Evolutionary conservation across 2,888 invertebrate species (phyloP).

Genomic region (Drosophila emarginata): DNA sequence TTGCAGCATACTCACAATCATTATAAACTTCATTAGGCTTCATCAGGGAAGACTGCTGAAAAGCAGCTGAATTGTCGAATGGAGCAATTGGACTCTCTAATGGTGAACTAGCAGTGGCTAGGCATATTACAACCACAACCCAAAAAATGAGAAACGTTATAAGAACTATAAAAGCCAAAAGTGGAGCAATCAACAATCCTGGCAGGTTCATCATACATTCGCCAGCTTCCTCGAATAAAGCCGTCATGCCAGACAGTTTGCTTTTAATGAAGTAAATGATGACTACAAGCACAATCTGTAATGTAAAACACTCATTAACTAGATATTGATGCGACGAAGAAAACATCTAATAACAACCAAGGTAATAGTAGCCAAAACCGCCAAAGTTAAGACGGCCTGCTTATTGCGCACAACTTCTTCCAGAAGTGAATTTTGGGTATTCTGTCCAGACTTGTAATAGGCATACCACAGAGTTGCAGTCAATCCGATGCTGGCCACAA

Average conservation of each 20-base stretch:
- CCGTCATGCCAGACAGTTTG: constrained; percentile 91
- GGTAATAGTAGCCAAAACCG: constrained; percentile 93
- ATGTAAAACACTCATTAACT: constrained; percentile 43
- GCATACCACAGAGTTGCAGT: constrained; percentile 94
- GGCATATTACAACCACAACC: constrained; percentile 91
- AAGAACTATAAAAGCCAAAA: constrained; percentile 91
- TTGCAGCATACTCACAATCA: background rate
- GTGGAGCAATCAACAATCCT: constrained; percentile 91
- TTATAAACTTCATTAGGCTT: background rate
- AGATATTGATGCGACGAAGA: background rate
- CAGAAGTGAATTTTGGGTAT: constrained; percentile 83
- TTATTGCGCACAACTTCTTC: constrained; percentile 93
- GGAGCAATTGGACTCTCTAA: constrained; percentile 83
- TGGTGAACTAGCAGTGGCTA: constrained; percentile 91
- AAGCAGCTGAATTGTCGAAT: constrained; percentile 65
- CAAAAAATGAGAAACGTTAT: constrained; percentile 92
- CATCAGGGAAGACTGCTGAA: constrained; percentile 32
- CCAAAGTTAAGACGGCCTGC: constrained; percentile 91
- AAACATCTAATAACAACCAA: constrained; percentile 84
- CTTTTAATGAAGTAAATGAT: constrained; percentile 90
- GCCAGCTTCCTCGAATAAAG: constrained; percentile 94
- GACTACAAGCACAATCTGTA: constrained; percentile 88
- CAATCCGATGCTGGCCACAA: constrained; percentile 89
- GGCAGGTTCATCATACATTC: constrained; percentile 93
- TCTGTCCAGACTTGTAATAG: constrained; percentile 84